phyloP scores from a whole-genome alignment of 2,113 vertebrate genomes.

The Macquaria ambigua region DNA sequence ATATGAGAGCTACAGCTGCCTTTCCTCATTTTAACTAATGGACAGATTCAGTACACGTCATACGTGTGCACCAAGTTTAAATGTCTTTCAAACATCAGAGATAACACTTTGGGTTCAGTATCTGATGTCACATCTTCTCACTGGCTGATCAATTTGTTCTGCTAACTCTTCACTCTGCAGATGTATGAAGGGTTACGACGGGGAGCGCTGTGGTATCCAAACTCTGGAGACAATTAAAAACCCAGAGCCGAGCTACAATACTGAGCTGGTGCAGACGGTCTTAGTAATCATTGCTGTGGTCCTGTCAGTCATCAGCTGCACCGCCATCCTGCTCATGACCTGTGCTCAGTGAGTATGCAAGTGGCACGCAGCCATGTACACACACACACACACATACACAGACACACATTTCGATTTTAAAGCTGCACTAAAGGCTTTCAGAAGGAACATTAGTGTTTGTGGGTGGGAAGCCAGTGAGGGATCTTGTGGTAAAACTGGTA shows the following conservation, averaged over 20 bases:
- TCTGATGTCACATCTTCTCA: not conserved
- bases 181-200: constrained; percentile 83
- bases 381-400: constrained; percentile 21
- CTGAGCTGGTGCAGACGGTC: constrained; percentile 76
- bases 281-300: constrained; percentile 83
- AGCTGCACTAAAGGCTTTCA: not conserved
- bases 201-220: constrained; percentile 83
- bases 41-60: not conserved
- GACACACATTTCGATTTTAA: not conserved
- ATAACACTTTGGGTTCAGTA: not conserved
- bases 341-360: constrained; percentile 83
- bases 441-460: not conserved
- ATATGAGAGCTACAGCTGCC: not conserved
- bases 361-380: not conserved
- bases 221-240: constrained; percentile 58
- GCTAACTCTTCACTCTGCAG: constrained; percentile 55
- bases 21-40: not conserved
- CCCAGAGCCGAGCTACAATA: not conserved
- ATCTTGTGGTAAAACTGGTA: not conserved
- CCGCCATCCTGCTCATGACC: constrained; percentile 83
- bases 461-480: constrained; percentile 1
- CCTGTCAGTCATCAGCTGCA: constrained; percentile 85
- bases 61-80: not conserved
- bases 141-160: not conserved
- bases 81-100: not conserved